Evolutionary conservation across 2,888 invertebrate species (phyloP), one percentile per base, ranked within the genome.

Genomic region (Trachelus iudaicus): DNA sequence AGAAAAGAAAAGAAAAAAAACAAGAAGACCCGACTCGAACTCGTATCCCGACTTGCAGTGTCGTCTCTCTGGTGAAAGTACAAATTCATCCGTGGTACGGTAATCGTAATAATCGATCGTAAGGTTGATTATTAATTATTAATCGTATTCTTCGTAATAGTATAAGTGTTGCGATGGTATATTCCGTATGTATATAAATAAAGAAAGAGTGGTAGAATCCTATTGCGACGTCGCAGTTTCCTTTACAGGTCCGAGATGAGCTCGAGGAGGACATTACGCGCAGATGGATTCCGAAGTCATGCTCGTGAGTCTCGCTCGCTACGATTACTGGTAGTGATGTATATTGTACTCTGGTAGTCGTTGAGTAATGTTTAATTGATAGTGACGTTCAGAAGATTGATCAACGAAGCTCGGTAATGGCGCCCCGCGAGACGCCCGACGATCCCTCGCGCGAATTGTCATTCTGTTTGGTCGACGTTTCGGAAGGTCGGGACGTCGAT

Each of bases 141-240:
- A 75, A 77, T 77, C 40, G 40, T 40, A 75, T 75, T 34, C 33
- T n/a, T 69, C 73, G 75, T 75, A 76, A 78, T 78, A 78, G 78
- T 78, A 76, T 78, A 78, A 78, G 78, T 69, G 73, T 76, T 75
- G 78, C 78, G 75, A 76, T 78, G 75, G 31, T 78, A 78, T 69
- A 77, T 69, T 69, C 35, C 73, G 68, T 78, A 78, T 77, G 69
- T 75, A 76, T 78, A 68, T 78, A 78, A 75, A 78, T 76, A 78
- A 78, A 78, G 75, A 78, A 78, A 78, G 76, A 78, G 73, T 73
- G 75, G 78, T 69, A 69, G 69, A 11, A 33, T 69, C 69, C 31
- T 69, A 30, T 69, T 68, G 78, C 76, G 69, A 78, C 34, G 34
- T 76, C 56, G 69, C 69, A 69, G 69, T 4, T 69, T 40, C 40